A percentile compares a stretch with the other conserved stretches of the same genome.
Conservation (phyloP, 1,140 invertebrate genomes). For the Papilio aristodemus region DNA sequence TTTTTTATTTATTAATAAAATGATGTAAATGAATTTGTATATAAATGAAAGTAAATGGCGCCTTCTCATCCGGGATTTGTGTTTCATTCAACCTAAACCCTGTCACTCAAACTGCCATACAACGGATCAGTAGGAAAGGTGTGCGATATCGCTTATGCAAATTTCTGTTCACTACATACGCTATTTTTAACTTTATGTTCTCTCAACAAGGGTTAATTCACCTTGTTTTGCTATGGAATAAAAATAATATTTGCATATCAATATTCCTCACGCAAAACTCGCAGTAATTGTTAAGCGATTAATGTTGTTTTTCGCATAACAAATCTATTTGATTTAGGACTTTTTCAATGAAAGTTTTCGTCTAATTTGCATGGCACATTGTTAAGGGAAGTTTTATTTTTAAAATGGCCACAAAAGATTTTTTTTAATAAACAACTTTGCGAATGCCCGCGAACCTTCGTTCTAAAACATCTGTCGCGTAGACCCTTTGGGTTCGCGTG, state of each 20-base stretch:
- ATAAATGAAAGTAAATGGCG: slow-evolving; percentile 49
- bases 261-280: slow-evolving; percentile 45
- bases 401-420: slow-evolving; percentile 76
- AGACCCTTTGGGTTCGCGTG: slow-evolving; percentile 46
- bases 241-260: slow-evolving; percentile 68
- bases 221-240: slow-evolving; percentile 40
- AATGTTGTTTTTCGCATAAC: slow-evolving; percentile 50
- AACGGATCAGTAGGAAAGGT: slow-evolving; percentile 76
- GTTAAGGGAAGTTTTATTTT: slow-evolving; percentile 73
- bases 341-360: slow-evolving; percentile 43
- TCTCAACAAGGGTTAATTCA: slow-evolving; percentile 40
- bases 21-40: slow-evolving; percentile 20
- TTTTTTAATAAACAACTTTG: slow-evolving; percentile 78
- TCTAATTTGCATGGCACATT: slow-evolving; percentile 79
- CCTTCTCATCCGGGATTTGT: slow-evolving; percentile 55
- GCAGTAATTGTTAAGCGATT: slow-evolving; percentile 40
- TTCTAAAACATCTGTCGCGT: slow-evolving; percentile 72
- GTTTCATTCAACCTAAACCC: slow-evolving; percentile 66
- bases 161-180: slow-evolving; percentile 52
- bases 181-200: slow-evolving; percentile 42
- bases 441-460: slow-evolving; percentile 61
- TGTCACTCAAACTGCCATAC: slow-evolving; percentile 77
- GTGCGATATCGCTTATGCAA: slow-evolving; percentile 72
- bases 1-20: not conserved
- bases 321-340: slow-evolving; percentile 41